Conservation (phyloP, 2,888 invertebrate genomes). For the Drosophila borborema region DNA sequence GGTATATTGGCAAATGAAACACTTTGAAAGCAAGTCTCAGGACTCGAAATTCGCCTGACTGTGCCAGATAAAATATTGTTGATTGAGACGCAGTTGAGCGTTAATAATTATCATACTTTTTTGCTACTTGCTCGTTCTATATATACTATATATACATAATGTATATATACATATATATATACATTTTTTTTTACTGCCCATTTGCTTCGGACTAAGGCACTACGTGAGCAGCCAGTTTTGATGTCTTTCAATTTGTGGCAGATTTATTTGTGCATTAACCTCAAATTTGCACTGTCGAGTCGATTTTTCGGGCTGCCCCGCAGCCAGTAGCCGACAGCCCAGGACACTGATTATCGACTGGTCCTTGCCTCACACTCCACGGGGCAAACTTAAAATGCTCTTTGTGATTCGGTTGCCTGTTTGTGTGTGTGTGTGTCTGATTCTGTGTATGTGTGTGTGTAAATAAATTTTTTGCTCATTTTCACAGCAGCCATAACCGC, state of each 20-base stretch:
- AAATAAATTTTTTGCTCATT: slow-evolving; percentile 72
- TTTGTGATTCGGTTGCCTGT: slow-evolving; percentile 29
- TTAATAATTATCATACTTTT: slow-evolving; percentile 72
- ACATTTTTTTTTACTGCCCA: slow-evolving; percentile 14
- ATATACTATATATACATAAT: slow-evolving; percentile 8
- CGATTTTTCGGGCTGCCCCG: slow-evolving; percentile 45
- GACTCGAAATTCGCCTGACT: slow-evolving; percentile 37
- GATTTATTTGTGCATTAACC: slow-evolving; percentile 77
- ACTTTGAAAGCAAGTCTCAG: slow-evolving; percentile 12
- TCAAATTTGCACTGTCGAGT: slow-evolving; percentile 72
- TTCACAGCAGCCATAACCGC: slow-evolving; percentile 49
- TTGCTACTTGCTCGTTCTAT: slow-evolving; percentile 30
- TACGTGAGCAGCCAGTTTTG: slow-evolving; percentile 65
- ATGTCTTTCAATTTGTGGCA: slow-evolving; percentile 75
- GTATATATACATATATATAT: slow-evolving; percentile 5
- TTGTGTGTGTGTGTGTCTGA: slow-evolving; percentile 25
- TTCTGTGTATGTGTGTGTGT: slow-evolving; percentile 35
- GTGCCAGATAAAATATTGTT: slow-evolving; percentile 75
- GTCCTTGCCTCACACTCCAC: slow-evolving; percentile 5
- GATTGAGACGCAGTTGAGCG: slow-evolving; percentile 77
- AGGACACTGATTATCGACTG: slow-evolving; percentile 66
- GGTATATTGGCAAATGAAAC: slow-evolving; percentile 14
- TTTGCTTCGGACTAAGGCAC: slow-evolving; percentile 1
- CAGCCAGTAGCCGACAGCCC: neutral
- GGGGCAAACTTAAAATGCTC: slow-evolving; percentile 43